Conservation (phyloP, 2,888 invertebrate genomes). For the Apamea epomidion region DNA sequence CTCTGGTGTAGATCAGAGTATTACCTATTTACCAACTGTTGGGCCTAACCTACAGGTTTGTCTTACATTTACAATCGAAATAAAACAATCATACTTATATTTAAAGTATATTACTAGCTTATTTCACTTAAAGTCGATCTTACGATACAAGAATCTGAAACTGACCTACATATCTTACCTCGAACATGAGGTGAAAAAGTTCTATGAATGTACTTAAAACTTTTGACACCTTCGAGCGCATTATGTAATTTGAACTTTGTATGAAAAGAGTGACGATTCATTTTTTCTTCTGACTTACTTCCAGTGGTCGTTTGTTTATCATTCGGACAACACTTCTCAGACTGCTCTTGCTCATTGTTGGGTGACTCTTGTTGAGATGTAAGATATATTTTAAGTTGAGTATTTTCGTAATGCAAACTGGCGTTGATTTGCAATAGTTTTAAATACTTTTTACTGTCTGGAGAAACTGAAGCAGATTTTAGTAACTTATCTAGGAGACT, state of each 20-base stretch:
- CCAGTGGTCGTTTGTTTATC: conserved; percentile 27
- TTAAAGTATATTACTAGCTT: conserved; percentile 55
- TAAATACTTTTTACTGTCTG: conserved; percentile 70
- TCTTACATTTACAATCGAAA: not conserved
- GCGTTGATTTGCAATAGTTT: conserved; percentile 72
- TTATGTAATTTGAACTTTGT: conserved; percentile 53
- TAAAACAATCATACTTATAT: conserved; percentile 30
- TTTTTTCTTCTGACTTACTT: conserved; percentile 45
- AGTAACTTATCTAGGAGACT: conserved; percentile 67
- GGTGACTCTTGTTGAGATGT: conserved; percentile 53
- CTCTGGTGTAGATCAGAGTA: not conserved
- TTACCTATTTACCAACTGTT: not conserved
- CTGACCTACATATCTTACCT: conserved; percentile 59
- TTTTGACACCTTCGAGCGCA: conserved; percentile 30
- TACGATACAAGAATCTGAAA: conserved; percentile 69
- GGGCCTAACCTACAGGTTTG: not conserved
- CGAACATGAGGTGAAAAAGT: conserved; percentile 51
- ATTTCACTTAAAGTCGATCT: conserved; percentile 58
- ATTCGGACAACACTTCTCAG: conserved; percentile 22
- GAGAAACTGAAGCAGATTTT: conserved; percentile 65
- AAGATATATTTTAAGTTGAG: conserved; percentile 70
- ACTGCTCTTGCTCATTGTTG: conserved; percentile 21
- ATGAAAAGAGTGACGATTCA: conserved; percentile 23
- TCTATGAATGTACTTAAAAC: conserved; percentile 54
- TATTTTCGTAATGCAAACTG: conserved; percentile 74